Conservation (phyloP, 2,797 vertebrate genomes). For the Labeo calbasu region DNA sequence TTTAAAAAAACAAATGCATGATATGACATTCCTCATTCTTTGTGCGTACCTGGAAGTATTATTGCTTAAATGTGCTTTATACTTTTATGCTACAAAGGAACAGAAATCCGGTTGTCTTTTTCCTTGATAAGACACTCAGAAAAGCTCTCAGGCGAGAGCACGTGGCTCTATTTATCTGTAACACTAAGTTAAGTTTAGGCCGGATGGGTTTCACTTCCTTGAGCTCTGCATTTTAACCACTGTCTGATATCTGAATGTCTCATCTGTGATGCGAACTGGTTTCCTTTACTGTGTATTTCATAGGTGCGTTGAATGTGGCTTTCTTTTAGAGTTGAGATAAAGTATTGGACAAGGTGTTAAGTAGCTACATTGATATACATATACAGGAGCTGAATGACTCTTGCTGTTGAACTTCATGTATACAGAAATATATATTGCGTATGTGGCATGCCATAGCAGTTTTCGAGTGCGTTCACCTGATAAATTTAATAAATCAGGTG, state of each 20-base stretch:
- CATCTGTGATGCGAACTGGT: neutral
- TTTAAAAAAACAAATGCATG: neutral
- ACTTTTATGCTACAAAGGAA: neutral
- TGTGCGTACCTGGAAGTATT: neutral
- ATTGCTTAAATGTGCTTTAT: neutral
- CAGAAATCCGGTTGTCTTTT: neutral
- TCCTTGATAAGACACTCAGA: neutral
- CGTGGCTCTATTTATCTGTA: neutral
- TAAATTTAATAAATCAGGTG: neutral
- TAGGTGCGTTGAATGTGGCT: neutral
- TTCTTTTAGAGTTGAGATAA: neutral
- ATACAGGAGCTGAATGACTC: neutral
- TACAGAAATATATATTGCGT: neutral
- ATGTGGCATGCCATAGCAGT: neutral
- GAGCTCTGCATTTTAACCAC: neutral
- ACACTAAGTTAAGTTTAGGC: slow-evolving; percentile 15
- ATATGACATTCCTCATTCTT: neutral
- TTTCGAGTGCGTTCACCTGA: neutral
- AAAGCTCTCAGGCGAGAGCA: neutral
- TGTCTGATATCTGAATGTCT: neutral
- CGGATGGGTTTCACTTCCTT: slow-evolving; percentile 32
- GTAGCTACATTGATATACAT: neutral
- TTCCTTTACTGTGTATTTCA: neutral
- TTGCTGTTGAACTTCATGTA: neutral
- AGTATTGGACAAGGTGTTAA: neutral